These are phyloP conservation scores for Nomada ferruginata DNA, from an alignment of 2,888 invertebrate genomes.

Conservation along the genomic window DNA sequence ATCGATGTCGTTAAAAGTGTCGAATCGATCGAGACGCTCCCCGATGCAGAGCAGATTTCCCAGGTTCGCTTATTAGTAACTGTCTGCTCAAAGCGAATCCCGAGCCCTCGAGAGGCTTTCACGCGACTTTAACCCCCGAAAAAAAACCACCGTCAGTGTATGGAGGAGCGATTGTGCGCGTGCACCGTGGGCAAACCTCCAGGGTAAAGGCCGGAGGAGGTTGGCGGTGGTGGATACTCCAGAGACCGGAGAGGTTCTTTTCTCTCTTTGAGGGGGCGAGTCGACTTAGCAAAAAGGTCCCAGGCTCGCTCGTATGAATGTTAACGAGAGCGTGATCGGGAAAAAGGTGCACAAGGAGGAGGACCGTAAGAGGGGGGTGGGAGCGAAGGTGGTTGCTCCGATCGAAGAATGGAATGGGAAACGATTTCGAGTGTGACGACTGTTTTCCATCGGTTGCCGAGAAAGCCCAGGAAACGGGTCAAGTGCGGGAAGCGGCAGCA, in stretches of 20 bases:
- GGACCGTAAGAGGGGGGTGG: not conserved
- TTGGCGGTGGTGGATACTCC: constrained; percentile 50
- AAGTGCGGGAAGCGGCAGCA: constrained; percentile 47
- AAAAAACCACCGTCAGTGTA: constrained; percentile 26
- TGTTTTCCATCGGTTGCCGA: constrained; percentile 51
- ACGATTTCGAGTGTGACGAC: constrained; percentile 61
- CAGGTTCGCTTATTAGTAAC: constrained; percentile 33
- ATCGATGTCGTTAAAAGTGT: too few species aligned
- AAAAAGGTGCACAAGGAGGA: constrained; percentile 29
- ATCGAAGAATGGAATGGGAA: constrained; percentile 46
- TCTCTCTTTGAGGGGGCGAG: constrained; percentile 63
- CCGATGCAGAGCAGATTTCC: not conserved
- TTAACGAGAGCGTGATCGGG: constrained; percentile 72
- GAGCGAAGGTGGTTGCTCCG: not conserved
- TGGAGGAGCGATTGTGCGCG: constrained; percentile 54
- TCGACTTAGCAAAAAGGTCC: constrained; percentile 68
- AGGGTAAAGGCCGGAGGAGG: constrained; percentile 29
- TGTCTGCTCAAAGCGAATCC: constrained; percentile 28
- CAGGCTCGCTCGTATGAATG: constrained; percentile 68
- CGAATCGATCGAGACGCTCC: not conserved
- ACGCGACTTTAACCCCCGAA: constrained; percentile 65
- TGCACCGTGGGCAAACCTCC: constrained; percentile 42
- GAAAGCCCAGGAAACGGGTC: constrained; percentile 62
- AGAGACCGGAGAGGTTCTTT: constrained; percentile 62
- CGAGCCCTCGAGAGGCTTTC: constrained; percentile 53